Percentiles rank a stretch among this genome's conserved stretches.
These are phyloP conservation scores for Leptopilina clavipes DNA, from an alignment of 1,140 invertebrate species.

Conservation along the genomic window DNA sequence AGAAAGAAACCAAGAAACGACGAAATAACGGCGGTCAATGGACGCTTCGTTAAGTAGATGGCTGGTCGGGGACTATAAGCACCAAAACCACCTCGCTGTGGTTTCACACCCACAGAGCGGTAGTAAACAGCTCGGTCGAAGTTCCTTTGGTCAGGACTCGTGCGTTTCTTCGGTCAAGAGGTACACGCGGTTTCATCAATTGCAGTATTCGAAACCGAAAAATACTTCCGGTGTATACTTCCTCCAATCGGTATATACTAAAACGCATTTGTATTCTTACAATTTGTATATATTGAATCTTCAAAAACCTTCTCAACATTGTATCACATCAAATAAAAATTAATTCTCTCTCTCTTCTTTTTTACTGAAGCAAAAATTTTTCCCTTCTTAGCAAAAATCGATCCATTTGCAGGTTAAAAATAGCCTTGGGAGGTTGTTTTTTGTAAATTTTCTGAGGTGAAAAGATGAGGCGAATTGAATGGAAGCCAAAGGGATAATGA, in stretches of 20 bases:
- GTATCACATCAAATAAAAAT: too few relatives aligned
- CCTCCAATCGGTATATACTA: too few relatives aligned
- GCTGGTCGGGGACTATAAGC: constrained; percentile 71
- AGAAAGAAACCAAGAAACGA: constrained; percentile 69
- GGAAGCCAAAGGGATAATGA: not conserved
- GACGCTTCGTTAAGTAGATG: constrained; percentile 73
- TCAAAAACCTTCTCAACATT: too few relatives aligned
- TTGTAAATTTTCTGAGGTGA: not conserved
- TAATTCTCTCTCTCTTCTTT: too few relatives aligned
- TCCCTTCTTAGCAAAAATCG: too few relatives aligned
- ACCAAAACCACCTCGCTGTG: constrained; percentile 73
- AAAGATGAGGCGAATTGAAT: constrained; percentile 14
- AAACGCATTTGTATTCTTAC: too few relatives aligned
- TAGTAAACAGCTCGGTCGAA: constrained; percentile 63
- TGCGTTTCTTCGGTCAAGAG: constrained; percentile 53
- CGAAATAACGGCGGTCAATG: constrained; percentile 71
- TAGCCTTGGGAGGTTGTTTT: not conserved
- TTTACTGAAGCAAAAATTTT: too few relatives aligned
- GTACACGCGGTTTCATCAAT: constrained; percentile 30
- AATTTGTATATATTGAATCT: too few relatives aligned
- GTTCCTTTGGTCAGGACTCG: constrained; percentile 62
- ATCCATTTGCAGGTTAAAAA: too few relatives aligned
- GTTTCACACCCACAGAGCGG: constrained; percentile 73
- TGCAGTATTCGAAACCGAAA: constrained; percentile 4
- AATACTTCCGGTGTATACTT: constrained; percentile 32